A percentile compares a stretch with the other conserved stretches of the same genome.
phyloP scores from a whole-genome alignment of 1,140 invertebrate species.

The Drosophila quadrilineata region DNA sequence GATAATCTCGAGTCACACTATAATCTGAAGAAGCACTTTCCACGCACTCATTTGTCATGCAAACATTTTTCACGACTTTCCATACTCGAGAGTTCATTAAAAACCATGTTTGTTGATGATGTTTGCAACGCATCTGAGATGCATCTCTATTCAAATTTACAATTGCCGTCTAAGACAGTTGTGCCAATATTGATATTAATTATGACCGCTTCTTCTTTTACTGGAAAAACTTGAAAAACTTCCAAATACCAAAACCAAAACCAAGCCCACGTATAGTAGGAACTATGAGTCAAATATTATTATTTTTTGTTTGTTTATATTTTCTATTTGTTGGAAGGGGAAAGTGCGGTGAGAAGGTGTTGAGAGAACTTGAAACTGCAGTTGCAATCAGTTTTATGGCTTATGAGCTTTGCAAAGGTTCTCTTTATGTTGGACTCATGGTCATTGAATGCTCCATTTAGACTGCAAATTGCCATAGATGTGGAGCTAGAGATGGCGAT shows the following conservation, averaged over 20 bases:
- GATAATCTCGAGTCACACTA: constrained; percentile 30
- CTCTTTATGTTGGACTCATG: constrained; percentile 34
- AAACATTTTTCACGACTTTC: constrained; percentile 23
- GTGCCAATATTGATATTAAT: constrained; percentile 76
- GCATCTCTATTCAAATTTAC: constrained; percentile 25
- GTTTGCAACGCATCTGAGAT: constrained; percentile 15
- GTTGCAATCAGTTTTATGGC: constrained; percentile 42
- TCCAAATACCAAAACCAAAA: constrained; percentile 16
- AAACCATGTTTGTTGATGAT: constrained; percentile 12
- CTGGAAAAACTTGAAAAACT: constrained; percentile 16
- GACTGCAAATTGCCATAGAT: constrained; percentile 29
- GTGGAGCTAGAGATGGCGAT: no score
- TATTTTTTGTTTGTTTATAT: constrained; percentile 2
- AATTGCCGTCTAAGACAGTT: constrained; percentile 17
- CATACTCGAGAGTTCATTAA: constrained; percentile 18
- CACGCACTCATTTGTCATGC: constrained; percentile 7
- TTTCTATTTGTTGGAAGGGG: constrained; percentile 18
- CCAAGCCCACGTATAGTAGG: no score
- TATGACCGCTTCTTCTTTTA: constrained; percentile 34
- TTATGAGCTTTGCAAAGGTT: constrained; percentile 19
- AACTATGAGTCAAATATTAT: constrained; percentile 48
- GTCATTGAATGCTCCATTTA: constrained; percentile 40
- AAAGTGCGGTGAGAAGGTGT: constrained; percentile 12
- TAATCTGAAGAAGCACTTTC: constrained; percentile 31
- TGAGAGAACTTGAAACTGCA: constrained; percentile 25